Percentiles rank a stretch among this genome's conserved stretches.
Evolutionary conservation across 2,113 vertebrate genomes (phyloP).

Genomic region (Seriola quinqueradiata): DNA sequence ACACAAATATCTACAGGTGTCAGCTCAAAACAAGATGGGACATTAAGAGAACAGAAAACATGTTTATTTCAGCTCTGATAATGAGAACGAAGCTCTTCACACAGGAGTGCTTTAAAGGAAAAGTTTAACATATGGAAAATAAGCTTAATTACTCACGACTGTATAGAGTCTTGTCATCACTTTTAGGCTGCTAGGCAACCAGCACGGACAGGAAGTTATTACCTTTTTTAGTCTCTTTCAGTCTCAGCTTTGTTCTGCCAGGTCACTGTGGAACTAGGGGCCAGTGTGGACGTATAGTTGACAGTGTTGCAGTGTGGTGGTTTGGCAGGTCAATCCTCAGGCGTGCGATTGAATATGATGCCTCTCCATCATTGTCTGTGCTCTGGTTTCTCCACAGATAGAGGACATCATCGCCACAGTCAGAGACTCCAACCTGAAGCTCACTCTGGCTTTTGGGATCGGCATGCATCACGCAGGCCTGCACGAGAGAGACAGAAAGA

Average conservation of each 20-base stretch:
- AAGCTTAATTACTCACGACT: background rate
- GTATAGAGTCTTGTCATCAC: background rate
- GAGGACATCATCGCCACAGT: conserved; percentile 92
- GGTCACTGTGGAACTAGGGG: too few species aligned
- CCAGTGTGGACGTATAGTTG: too few species aligned
- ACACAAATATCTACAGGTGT: background rate
- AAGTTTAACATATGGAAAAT: background rate
- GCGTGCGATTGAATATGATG: background rate
- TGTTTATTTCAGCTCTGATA: background rate
- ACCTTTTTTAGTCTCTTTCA: too few species aligned
- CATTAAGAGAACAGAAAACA: too few species aligned
- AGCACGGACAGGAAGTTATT: too few species aligned
- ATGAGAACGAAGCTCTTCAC: background rate
- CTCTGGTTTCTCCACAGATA: conserved; percentile 84
- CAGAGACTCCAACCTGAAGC: conserved; percentile 95
- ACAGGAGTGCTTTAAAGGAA: background rate
- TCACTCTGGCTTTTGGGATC: conserved; percentile 97
- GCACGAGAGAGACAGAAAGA: conserved; percentile 96
- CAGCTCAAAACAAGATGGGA: too few species aligned
- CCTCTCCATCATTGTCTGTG: background rate
- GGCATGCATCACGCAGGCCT: conserved; percentile 97
- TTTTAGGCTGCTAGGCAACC: too few species aligned
- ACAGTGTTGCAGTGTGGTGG: background rate
- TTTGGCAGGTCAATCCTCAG: background rate
- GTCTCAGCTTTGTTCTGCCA: too few species aligned